These are phyloP conservation scores for Muscidifurax raptorellus DNA, from an alignment of 1,140 invertebrate genomes.

Conservation along the genomic window DNA sequence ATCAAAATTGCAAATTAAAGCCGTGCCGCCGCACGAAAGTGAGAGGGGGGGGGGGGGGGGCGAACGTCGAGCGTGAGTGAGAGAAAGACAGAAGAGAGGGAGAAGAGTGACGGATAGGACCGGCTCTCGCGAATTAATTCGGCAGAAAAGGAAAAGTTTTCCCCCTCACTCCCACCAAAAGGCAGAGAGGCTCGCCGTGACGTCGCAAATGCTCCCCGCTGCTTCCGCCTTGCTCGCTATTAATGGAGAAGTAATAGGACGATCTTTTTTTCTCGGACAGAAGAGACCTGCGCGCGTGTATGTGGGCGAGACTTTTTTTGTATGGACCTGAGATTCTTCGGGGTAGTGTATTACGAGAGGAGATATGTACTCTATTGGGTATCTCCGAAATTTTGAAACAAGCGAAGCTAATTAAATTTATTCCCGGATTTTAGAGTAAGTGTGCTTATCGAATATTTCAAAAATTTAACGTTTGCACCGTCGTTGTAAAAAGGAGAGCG, in stretches of 20 bases:
- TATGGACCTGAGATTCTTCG: too few relatives aligned
- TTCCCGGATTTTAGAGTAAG: too few relatives aligned
- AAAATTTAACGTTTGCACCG: too few relatives aligned
- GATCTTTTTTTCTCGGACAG: neutral
- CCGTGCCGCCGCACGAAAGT: neutral
- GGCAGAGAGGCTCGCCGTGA: neutral
- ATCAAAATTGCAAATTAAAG: constrained; percentile 53
- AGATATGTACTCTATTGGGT: too few relatives aligned
- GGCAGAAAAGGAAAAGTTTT: constrained; percentile 40
- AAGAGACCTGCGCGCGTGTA: neutral
- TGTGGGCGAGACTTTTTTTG: neutral
- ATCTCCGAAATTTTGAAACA: too few relatives aligned
- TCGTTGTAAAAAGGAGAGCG: too few relatives aligned
- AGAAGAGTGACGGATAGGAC: constrained; percentile 34
- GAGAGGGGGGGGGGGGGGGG: neutral
- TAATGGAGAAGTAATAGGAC: constrained; percentile 37
- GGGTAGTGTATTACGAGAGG: too few relatives aligned
- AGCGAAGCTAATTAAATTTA: too few relatives aligned
- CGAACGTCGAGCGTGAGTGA: neutral
- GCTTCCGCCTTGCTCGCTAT: constrained; percentile 23
- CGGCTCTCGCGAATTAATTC: constrained; percentile 37
- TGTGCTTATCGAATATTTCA: too few relatives aligned
- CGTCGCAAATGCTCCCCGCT: constrained; percentile 15
- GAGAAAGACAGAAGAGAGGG: neutral
- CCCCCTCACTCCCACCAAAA: neutral